Evolutionary conservation across 1,140 invertebrate genomes (phyloP).

Genomic region (Musca vetustissima): DNA sequence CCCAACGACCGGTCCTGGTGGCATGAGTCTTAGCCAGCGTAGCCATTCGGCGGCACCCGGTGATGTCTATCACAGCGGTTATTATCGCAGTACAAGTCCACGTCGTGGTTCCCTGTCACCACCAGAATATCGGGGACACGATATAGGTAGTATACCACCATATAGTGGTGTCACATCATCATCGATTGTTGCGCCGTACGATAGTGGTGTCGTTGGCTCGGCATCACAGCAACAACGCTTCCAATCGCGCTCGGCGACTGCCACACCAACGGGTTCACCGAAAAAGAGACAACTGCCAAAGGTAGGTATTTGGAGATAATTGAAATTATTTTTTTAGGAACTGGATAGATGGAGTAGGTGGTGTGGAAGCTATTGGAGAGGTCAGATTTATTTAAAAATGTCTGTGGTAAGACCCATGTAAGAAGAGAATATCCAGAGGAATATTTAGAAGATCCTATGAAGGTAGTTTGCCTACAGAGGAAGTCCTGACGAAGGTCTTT

Average conservation of each 20-base stretch:
- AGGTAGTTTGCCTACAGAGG: no score
- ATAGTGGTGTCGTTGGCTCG: slow-evolving; percentile 30
- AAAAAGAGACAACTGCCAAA: slow-evolving; percentile 94
- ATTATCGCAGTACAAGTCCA: slow-evolving; percentile 53
- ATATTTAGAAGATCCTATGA: no score
- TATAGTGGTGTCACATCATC: slow-evolving; percentile 33
- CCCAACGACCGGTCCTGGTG: slow-evolving; percentile 58
- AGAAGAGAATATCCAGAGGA: no score
- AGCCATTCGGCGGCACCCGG: slow-evolving; percentile 57
- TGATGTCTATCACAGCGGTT: slow-evolving; percentile 49
- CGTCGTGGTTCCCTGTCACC: slow-evolving; percentile 53
- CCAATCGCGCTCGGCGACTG: slow-evolving; percentile 82
- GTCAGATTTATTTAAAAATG: no score
- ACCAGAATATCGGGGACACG: slow-evolving; percentile 54
- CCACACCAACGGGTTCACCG: slow-evolving; percentile 91
- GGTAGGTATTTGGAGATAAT: slow-evolving; percentile 64
- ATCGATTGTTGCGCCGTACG: slow-evolving; percentile 31
- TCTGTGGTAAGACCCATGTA: no score
- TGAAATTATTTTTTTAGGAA: no score
- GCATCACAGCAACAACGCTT: slow-evolving; percentile 62
- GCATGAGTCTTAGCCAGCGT: slow-evolving; percentile 55
- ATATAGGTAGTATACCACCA: slow-evolving; percentile 56
- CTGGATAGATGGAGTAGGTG: no score
- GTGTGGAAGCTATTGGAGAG: no score
- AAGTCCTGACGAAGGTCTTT: no score